Evolutionary conservation across 2,797 vertebrate genomes (phyloP), one percentile per base, ranked within the genome.

Genomic region (Lacerta bilineata): DNA sequence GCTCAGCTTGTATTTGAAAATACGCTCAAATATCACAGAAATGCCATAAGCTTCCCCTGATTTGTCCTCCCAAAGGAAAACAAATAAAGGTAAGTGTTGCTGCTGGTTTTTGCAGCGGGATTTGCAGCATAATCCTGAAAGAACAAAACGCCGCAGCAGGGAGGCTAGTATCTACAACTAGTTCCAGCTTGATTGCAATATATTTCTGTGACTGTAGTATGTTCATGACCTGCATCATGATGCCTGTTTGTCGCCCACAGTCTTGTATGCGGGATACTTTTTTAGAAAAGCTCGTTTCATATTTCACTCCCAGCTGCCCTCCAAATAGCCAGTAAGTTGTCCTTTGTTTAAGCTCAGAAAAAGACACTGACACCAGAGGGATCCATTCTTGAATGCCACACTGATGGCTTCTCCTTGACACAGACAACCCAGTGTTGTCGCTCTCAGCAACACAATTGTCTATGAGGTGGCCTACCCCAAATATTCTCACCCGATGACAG

Each of bases 281-380:
- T 75, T 61, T 6, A 43, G 3, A 74, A 36, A 87, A 43, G 27
- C 55, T 81, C 75, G 69, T 61, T 64, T 81, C 69, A 80, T 36
- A 50, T 78, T 86, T 86, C 61, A 61, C 18, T 72, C 11, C 36
- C 76, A 87, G 86, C 78, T 87, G 68, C 69, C 86, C 50, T 87
- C 55, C 50, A 33, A 74, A 80, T n/a, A 64, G n/a, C 36, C 36
- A 81, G 3, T 80, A 43, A 87, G 41, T 33, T 64, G 55, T 61
- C 72, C 50, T 43, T 81, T 87, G 55, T 81, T 55, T 84, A 36
- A 74, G 33, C 43, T 74, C 33, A 36, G 33, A 74, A 74, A 81
- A 64, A 33, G 79, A 75, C 18, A 29, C 69, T 81, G 79, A 33
- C 50, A 87, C 78, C 39, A 81, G 50, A 81, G 33, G 69, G 71